Conservation (phyloP, 2,113 vertebrate species). For the Menura novaehollandiae region DNA sequence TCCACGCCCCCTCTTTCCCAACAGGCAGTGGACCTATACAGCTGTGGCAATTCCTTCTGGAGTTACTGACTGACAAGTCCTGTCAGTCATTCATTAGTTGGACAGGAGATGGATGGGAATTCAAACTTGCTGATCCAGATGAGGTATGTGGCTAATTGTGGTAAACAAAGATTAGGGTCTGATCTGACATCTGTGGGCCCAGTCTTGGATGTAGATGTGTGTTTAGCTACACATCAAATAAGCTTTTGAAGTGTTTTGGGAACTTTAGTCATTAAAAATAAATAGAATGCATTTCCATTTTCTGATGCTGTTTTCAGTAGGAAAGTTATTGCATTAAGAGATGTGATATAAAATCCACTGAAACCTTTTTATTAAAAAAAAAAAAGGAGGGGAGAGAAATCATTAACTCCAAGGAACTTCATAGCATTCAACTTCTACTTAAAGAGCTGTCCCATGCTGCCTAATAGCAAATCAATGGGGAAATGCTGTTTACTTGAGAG, state of each 20-base stretch:
- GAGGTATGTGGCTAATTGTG: constrained; percentile 72
- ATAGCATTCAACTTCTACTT: background rate
- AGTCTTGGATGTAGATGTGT: background rate
- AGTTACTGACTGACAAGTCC: constrained; percentile 85
- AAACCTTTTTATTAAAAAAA: background rate
- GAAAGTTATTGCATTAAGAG: background rate
- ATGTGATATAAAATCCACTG: background rate
- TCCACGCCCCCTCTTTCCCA: background rate
- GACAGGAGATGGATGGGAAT: constrained; percentile 91
- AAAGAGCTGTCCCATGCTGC: background rate
- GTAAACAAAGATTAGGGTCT: background rate
- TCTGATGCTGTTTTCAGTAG: background rate
- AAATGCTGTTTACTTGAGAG: background rate
- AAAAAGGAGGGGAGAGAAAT: rapidly evolving
- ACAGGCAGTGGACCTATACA: constrained; percentile 89
- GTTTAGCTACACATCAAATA: background rate
- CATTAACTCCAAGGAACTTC: background rate
- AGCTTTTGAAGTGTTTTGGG: background rate
- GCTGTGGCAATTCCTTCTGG: constrained; percentile 89
- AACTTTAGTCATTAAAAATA: background rate
- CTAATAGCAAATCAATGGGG: background rate
- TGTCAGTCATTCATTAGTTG: constrained; percentile 89
- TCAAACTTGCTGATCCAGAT: constrained; percentile 88
- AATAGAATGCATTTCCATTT: background rate
- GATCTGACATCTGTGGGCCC: background rate